Conservation (phyloP, 2,113 vertebrate genomes). For the Callionymus lyra region DNA sequence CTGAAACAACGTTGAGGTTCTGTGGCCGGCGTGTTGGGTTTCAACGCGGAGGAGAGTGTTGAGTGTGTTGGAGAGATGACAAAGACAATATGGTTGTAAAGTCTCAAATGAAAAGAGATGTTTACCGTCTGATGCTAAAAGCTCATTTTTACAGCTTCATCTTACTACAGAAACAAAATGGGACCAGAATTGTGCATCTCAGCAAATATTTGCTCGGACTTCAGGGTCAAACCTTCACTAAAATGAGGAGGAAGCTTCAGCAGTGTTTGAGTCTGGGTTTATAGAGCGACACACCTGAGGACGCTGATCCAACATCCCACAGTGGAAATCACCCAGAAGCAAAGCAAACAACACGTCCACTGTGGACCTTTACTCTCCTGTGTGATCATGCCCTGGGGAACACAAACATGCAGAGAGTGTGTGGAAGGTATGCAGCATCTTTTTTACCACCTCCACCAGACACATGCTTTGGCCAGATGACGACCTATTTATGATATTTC, state of each 20-base stretch:
- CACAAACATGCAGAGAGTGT: slow-evolving; percentile 1
- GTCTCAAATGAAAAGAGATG: slow-evolving; percentile 14
- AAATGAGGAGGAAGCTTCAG: no score
- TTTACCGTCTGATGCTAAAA: not conserved
- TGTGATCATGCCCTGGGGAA: slow-evolving; percentile 30
- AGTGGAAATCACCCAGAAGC: slow-evolving; percentile 33
- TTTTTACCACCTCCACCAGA: slow-evolving; percentile 10
- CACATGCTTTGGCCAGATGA: no score
- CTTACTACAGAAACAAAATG: no score
- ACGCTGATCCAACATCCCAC: slow-evolving; percentile 25
- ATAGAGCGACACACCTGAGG: slow-evolving; percentile 3
- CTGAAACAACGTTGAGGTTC: slow-evolving; percentile 44
- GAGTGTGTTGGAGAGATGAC: slow-evolving; percentile 17
- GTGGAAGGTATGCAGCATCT: slow-evolving; percentile 30
- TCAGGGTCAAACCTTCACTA: no score
- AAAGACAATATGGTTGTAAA: not conserved
- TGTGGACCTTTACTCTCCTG: slow-evolving; percentile 24
- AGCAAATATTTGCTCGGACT: no score
- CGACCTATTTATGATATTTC: no score
- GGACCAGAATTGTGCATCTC: no score
- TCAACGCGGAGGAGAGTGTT: slow-evolving; percentile 26
- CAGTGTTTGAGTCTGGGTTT: no score
- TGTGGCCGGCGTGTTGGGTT: slow-evolving; percentile 35
- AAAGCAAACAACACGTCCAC: slow-evolving; percentile 51
- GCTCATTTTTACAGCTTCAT: no score